phyloP scores from a whole-genome alignment of 2,797 vertebrate genomes.

The Eulemur albifrons region DNA sequence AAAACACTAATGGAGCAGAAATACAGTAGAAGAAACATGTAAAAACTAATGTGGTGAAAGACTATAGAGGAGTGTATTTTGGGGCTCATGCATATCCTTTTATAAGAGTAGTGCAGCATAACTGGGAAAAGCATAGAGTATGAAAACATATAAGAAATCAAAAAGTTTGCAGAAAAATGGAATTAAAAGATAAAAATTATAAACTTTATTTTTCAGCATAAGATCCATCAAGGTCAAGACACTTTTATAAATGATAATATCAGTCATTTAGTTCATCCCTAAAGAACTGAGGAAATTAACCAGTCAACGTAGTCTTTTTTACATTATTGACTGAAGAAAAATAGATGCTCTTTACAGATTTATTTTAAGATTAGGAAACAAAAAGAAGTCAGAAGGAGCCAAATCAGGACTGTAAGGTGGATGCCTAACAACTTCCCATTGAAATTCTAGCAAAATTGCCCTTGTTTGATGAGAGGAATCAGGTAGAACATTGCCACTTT shows the following conservation, averaged over 20 bases:
- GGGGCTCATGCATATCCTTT: too few species aligned
- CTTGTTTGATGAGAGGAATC: not conserved
- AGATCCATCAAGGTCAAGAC: not conserved
- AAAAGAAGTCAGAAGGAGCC: not conserved
- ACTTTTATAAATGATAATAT: not conserved
- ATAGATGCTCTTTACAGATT: not conserved
- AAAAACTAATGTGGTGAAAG: not conserved
- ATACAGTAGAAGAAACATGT: not conserved
- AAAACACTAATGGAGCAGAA: not conserved
- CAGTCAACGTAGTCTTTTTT: not conserved
- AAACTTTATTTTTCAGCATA: not conserved
- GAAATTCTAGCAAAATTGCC: not conserved
- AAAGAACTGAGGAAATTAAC: not conserved
- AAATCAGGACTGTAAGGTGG: not conserved
- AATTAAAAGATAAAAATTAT: not conserved
- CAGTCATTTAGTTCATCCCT: not conserved
- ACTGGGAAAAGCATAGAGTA: not conserved
- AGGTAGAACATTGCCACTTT: not conserved
- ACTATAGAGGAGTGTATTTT: not conserved
- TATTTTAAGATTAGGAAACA: not conserved
- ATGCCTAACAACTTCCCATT: not conserved
- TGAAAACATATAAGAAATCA: not conserved
- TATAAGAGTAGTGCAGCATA: not conserved
- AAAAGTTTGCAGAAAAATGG: not conserved
- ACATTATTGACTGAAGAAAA: not conserved